Base-by-base conservation (phyloP, 2,113 vertebrate genomes). In the Labrus mixtus region DNA sequence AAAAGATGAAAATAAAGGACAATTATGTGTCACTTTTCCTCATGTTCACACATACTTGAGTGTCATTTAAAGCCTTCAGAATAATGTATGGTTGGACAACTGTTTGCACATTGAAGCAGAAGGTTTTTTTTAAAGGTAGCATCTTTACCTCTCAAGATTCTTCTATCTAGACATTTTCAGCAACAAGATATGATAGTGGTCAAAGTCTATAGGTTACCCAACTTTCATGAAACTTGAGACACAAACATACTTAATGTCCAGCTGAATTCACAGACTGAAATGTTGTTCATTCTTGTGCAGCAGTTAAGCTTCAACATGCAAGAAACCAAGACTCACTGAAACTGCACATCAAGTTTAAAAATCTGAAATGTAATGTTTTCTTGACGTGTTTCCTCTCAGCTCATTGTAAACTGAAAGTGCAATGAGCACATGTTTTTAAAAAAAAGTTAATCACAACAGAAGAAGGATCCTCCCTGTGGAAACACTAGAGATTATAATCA, bases 121-220 rank as follows among this genome's bases (percentile, higher is more conserved):
- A 39, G 39, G 1, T 41, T 41, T 20, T 10, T n/a, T 67, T 45
- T 29, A 11, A 15, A 57, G 25, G 1, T 4, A 4, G 6, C 3
- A 17, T 37, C 20, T 58, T 23, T 57, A 1, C 4, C 6, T 15
- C 10, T 6, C 3, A 2, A 43, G 54, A 65, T 37, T 10, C 19
- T 39, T 75, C 46, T 16, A 48, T 72, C 23, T n/a, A n/a, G 23
- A 61, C 8, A 17, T 15, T 22, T 36, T n/a, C 19, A 66, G 8
- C 23, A 33, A 19, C 16, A 62, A 68, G 37, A 73, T 59, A 68
- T 51, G 13, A 63, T 11, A 10, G 10, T 48, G 17, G 39, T 37
- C 67, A 71, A 90, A 85, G 65, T 83, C 62, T 73, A 48, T 10
- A 68, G 3, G 17, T 86, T 62, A 13, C 19, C 15, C 7, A 67